phyloP scores from a whole-genome alignment of 2,888 invertebrate species.

The Drosophila demipolita region DNA sequence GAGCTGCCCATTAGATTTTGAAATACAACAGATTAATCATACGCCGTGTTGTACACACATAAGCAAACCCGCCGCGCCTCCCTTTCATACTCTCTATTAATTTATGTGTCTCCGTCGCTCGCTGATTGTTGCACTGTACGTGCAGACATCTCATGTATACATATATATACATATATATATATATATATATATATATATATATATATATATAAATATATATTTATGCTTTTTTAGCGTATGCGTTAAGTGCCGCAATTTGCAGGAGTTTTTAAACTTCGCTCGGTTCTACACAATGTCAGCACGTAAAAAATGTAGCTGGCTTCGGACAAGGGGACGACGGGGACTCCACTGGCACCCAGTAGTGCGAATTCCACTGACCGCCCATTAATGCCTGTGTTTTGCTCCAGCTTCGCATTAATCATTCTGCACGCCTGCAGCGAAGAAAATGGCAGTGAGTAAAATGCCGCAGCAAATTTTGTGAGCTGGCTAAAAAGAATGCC shows the following conservation, averaged over 20 bases:
- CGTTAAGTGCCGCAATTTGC: conserved; percentile 58
- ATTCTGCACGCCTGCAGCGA: conserved; percentile 64
- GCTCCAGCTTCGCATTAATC: conserved; percentile 66
- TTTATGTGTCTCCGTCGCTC: conserved; percentile 55
- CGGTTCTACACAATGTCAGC: conserved; percentile 29
- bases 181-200: background rate
- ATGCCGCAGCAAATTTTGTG: conserved; percentile 45
- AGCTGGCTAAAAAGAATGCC: conserved; percentile 54
- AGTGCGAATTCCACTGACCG: conserved; percentile 57
- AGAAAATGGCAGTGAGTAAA: background rate
- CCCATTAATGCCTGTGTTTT: conserved; percentile 64
- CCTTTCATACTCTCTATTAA: conserved; percentile 37
- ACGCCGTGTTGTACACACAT: conserved; percentile 52
- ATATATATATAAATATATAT: conserved; percentile 2
- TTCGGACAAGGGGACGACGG: conserved; percentile 21
- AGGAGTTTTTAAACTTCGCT: conserved; percentile 36
- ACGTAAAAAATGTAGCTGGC: conserved; percentile 65
- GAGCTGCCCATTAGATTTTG: conserved; percentile 71
- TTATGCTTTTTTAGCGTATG: conserved; percentile 33
- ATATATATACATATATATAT: conserved; percentile 1
- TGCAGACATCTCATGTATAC: conserved; percentile 52
- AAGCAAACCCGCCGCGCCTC: background rate
- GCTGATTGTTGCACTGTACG: conserved; percentile 62
- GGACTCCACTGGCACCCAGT: conserved; percentile 9
- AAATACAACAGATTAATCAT: conserved; percentile 76